phyloP scores from a whole-genome alignment of 2,113 vertebrate species.

The Poeciliopsis occidentalis region DNA sequence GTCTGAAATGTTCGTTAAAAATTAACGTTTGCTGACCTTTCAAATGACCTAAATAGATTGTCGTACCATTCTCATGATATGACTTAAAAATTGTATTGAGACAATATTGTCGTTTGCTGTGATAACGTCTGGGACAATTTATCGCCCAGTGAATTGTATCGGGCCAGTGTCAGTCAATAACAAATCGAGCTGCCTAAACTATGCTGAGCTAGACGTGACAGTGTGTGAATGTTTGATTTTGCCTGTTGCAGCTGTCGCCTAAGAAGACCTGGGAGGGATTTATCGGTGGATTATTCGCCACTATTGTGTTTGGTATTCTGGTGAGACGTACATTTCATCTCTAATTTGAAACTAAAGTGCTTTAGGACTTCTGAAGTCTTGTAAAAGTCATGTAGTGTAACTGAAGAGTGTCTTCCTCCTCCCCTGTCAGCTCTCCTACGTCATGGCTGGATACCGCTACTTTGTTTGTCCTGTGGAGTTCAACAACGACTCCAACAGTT shows the following conservation, averaged over 20 bases:
- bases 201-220: neutral
- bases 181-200: neutral
- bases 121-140: no score
- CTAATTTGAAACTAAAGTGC: neutral
- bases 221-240: neutral
- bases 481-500: conserved; percentile 97
- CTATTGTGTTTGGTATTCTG: conserved; percentile 93
- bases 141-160: no score
- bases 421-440: conserved; percentile 87
- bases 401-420: neutral
- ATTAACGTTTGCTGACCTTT: no score
- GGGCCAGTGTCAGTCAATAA: neutral
- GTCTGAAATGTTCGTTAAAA: no score
- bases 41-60: no score
- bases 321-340: conserved; percentile 73
- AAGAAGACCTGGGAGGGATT: conserved; percentile 99
- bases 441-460: conserved; percentile 94
- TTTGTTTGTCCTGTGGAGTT: conserved; percentile 98
- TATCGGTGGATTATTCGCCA: conserved; percentile 95
- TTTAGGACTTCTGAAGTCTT: neutral
- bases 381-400: neutral
- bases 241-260: conserved; percentile 87
- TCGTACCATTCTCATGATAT: no score
- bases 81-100: no score
- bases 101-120: no score